These are phyloP conservation scores for Pilophorus perplexus DNA, from an alignment of 2,888 invertebrate genomes.

Conservation along the genomic window DNA sequence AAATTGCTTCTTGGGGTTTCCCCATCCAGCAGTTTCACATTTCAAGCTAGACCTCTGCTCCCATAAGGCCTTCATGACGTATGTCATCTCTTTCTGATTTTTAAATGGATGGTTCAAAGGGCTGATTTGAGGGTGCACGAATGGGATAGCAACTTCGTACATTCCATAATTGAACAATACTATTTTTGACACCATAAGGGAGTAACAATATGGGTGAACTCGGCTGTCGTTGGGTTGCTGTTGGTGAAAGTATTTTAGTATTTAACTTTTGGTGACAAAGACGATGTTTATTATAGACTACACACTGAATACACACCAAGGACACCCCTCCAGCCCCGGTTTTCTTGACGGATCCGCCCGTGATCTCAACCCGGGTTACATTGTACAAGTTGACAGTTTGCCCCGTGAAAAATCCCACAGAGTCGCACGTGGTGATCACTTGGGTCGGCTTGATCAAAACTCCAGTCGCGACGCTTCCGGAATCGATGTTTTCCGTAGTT, in stretches of 20 bases:
- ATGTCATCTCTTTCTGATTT: too few relatives aligned
- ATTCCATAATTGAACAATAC: constrained; percentile 26
- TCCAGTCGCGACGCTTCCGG: constrained; percentile 3
- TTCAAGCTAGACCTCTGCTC: background rate
- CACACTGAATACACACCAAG: too few relatives aligned
- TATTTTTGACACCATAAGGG: constrained; percentile 1
- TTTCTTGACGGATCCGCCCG: constrained; percentile 9
- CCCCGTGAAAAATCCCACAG: constrained; percentile 23
- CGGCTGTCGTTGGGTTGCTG: constrained; percentile 10
- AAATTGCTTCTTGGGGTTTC: constrained; percentile 26
- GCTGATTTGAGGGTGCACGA: background rate
- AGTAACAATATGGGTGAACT: constrained; percentile 25
- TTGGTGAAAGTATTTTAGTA: too few relatives aligned
- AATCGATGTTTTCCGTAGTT: background rate
- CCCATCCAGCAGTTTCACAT: constrained; percentile 22
- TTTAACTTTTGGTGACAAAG: too few relatives aligned
- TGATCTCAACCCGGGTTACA: background rate
- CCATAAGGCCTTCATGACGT: background rate
- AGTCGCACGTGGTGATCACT: constrained; percentile 26
- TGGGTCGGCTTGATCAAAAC: background rate
- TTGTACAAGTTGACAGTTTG: constrained; percentile 24
- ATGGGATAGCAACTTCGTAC: background rate
- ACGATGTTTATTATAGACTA: too few relatives aligned
- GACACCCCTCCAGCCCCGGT: background rate
- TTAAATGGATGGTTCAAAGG: too few relatives aligned